Evolutionary conservation across 1,140 invertebrate genomes (phyloP).

Genomic region (Psix sp.): DNA sequence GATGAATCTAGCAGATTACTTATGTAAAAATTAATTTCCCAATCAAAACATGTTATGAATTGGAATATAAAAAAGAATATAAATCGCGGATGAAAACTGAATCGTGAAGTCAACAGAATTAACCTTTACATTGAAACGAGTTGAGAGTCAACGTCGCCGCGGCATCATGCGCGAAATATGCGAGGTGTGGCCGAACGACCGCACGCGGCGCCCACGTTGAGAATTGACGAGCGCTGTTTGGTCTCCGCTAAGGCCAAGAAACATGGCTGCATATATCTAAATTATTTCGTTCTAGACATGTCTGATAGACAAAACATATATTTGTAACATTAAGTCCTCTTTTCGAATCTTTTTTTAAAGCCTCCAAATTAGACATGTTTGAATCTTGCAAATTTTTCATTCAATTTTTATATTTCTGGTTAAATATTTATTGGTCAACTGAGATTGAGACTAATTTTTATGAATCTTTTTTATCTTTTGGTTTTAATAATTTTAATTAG

Average conservation of each 20-base stretch:
- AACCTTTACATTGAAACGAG: slow-evolving; percentile 49
- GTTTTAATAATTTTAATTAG: too few species aligned
- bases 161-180: slow-evolving; percentile 75
- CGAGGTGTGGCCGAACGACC: slow-evolving; percentile 70
- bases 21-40: too few species aligned
- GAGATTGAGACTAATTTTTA: too few species aligned
- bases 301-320: slow-evolving; percentile 4
- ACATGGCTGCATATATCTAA: slow-evolving; percentile 49
- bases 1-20: too few species aligned
- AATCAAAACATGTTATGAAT: too few species aligned
- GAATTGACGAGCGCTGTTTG: slow-evolving; percentile 62
- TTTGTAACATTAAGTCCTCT: background rate
- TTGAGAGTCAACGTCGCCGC: slow-evolving; percentile 67
- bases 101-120: slow-evolving; percentile 18
- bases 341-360: too few species aligned
- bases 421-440: too few species aligned
- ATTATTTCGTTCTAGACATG: slow-evolving; percentile 24
- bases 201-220: slow-evolving; percentile 70
- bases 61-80: background rate
- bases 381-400: too few species aligned
- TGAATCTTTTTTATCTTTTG: too few species aligned
- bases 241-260: slow-evolving; percentile 40
- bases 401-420: too few species aligned
- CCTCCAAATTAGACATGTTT: too few species aligned
- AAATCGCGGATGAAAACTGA: background rate